Evolutionary conservation across 2,113 vertebrate genomes (phyloP).

Genomic region (Ovis aries): ARS-UI_Ramb_v3.0 NC_056055.1:224372001-224372500

Average conservation of each 20-base stretch:
- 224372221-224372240: not conserved
- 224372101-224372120: not conserved
- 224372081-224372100: not conserved
- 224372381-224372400: too few relatives aligned
- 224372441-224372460: too few relatives aligned
- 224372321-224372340: too few relatives aligned
- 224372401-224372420: too few relatives aligned
- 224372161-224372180: not conserved
- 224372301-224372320: too few relatives aligned
- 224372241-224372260: not conserved
- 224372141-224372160: not conserved
- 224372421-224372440: too few relatives aligned
- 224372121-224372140: not conserved
- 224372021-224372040: not conserved
- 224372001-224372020: not conserved
- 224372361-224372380: too few relatives aligned
- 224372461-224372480: too few relatives aligned
- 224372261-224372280: not conserved
- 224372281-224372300: slow-evolving; percentile 21
- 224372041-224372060: not conserved
- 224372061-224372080: not conserved
- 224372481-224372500: too few relatives aligned
- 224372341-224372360: too few relatives aligned
- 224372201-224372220: not conserved
- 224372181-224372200: not conserved